Base-by-base conservation (phyloP, 2,113 vertebrate genomes). In the Sinocyclocheilus anophthalmus region DNA sequence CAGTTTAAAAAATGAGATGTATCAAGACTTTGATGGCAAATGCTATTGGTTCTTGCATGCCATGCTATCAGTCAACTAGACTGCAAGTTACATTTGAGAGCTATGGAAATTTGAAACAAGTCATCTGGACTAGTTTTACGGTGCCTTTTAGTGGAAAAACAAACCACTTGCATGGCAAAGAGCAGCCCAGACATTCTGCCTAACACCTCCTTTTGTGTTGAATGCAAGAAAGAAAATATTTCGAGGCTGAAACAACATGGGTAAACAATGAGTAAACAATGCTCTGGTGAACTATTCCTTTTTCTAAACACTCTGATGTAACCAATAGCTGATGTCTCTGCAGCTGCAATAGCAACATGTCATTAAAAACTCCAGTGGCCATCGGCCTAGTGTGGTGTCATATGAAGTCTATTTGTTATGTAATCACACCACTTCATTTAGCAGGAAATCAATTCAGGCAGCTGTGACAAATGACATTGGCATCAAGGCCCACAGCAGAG, bases 361-460 rank as follows among this genome's bases (percentile, higher is more conserved):
- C 55, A 63, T 63, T 24, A 42, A 39, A 80, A 42, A 3, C 55
- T 39, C 20, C 2, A 45, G n/a, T 42, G 45, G 59, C 50, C 48
- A 26, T 76, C 1, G 1, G 42, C 45, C 45, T 53, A 24, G 33
- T 14, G 2, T 7, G 1, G 26, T 77, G 48, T 55, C 76, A 50
- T 39, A 48, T 6, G 4, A 87, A 87, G 81, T 55, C 26, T 70
- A 57, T 12, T 55, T 7, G 65, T 85, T 89, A 33, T 18, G 69
- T 33, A 89, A 85, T 85, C 53, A 48, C 14, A 13, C 26, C 33
- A 13, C 39, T 85, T 59, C 39, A 75, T 65, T 75, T 55, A 78
- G 30, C 45, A 69, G 53, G 37, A 81, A 86, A 83, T 24, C 50
- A 83, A 63, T 77, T 13, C 13, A 20, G 45, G 61, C 50, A 76